Evolutionary conservation across 2,113 vertebrate genomes (phyloP).

Genomic region (rabbit (Oryctolagus cuniculus)): DNA sequence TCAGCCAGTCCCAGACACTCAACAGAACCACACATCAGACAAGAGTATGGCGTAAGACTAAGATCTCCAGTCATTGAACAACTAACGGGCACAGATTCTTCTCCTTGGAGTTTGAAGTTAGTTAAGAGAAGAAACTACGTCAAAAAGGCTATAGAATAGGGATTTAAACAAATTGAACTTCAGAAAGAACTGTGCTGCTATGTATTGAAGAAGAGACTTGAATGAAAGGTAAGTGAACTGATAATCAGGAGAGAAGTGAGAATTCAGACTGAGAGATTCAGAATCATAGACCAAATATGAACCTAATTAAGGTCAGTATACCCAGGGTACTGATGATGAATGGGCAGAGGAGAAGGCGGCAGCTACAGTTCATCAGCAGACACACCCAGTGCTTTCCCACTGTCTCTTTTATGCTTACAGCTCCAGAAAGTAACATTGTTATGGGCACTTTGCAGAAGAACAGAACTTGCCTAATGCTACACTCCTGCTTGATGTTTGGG

Average conservation of each 20-base stretch:
- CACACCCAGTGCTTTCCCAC: background rate
- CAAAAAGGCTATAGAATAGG: background rate
- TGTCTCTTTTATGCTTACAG: background rate
- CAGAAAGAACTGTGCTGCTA: background rate
- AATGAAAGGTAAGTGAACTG: background rate
- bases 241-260: background rate
- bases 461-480: background rate
- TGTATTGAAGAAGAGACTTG: background rate
- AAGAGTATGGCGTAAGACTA: background rate
- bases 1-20: background rate
- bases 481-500: background rate
- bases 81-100: background rate
- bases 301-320: background rate
- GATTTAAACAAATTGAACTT: background rate
- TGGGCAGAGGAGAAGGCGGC: background rate
- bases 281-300: background rate
- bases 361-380: background rate
- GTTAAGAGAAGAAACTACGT: background rate
- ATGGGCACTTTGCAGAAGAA: background rate
- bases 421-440: background rate
- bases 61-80: background rate
- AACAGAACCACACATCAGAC: background rate
- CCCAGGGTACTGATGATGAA: background rate
- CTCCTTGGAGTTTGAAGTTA: background rate
- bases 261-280: background rate